phyloP scores from a whole-genome alignment of 2,113 vertebrate genomes.

The Capreolus pygargus region DNA sequence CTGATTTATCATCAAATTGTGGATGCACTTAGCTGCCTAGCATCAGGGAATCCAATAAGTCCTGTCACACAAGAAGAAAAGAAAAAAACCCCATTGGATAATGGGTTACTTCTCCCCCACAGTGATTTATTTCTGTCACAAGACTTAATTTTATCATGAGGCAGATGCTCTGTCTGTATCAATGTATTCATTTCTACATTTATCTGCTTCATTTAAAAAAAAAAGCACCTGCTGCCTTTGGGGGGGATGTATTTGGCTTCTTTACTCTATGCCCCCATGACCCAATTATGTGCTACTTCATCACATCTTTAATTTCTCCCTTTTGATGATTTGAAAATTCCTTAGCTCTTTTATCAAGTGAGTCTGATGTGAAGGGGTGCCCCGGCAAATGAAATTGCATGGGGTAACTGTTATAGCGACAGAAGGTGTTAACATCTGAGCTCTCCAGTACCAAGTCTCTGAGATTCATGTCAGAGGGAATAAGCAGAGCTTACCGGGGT shows the following conservation, averaged over 20 bases:
- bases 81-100: slow-evolving; percentile 82
- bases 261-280: slow-evolving; percentile 68
- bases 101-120: slow-evolving; percentile 79
- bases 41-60: slow-evolving; percentile 87
- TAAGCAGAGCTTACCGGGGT: slow-evolving; percentile 85
- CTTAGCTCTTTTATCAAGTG: slow-evolving; percentile 65
- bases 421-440: slow-evolving; percentile 68
- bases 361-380: slow-evolving; percentile 56
- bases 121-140: slow-evolving; percentile 87
- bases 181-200: slow-evolving; percentile 73
- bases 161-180: slow-evolving; percentile 84
- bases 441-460: slow-evolving; percentile 56
- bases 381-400: slow-evolving; percentile 66
- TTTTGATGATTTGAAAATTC: slow-evolving; percentile 68
- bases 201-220: slow-evolving; percentile 79
- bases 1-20: slow-evolving; percentile 84
- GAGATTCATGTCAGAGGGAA: slow-evolving; percentile 82
- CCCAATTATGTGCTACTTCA: slow-evolving; percentile 77
- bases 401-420: slow-evolving; percentile 56
- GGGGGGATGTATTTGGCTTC: slow-evolving; percentile 62
- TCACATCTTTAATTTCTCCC: slow-evolving; percentile 79
- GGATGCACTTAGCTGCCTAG: slow-evolving; percentile 83
- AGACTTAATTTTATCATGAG: slow-evolving; percentile 86
- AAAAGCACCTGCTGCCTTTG: slow-evolving; percentile 78
- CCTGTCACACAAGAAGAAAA: slow-evolving; percentile 85